Percentiles rank a stretch among this genome's conserved stretches.
These are phyloP conservation scores for Dasypolia templi DNA, from an alignment of 2,888 invertebrate genomes.

Conservation along the genomic window DNA sequence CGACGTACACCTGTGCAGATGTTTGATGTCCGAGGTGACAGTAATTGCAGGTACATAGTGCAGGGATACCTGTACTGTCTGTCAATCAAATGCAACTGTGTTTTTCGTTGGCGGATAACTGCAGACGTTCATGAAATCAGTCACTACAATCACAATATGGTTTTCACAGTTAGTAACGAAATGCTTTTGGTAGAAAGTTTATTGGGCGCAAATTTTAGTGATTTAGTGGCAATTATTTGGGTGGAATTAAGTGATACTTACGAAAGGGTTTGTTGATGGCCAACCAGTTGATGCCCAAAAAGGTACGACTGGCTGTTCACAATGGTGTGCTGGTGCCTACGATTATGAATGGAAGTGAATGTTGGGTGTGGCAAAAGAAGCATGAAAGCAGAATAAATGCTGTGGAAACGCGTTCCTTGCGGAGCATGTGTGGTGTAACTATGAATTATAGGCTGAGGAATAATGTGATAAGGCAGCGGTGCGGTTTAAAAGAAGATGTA, in stretches of 20 bases:
- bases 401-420: no score
- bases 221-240: not conserved
- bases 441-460: no score
- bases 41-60: constrained; percentile 48
- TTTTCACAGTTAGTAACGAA: not conserved
- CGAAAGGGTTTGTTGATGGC: not conserved
- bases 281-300: no score
- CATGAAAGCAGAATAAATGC: no score
- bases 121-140: not conserved
- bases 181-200: not conserved
- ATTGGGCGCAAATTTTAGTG: not conserved
- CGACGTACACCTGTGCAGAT: constrained; percentile 49
- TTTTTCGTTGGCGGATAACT: not conserved
- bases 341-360: no score
- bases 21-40: constrained; percentile 55
- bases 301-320: no score
- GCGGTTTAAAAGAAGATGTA: no score
- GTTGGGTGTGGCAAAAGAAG: no score
- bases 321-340: no score
- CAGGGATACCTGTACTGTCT: constrained; percentile 19
- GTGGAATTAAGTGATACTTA: not conserved
- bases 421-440: no score
- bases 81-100: constrained; percentile 26
- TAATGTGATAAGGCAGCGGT: no score
- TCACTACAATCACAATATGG: not conserved